Conservation (phyloP, 35 echinoderm and acorn worm species). For the Ptychodera flava region DNA sequence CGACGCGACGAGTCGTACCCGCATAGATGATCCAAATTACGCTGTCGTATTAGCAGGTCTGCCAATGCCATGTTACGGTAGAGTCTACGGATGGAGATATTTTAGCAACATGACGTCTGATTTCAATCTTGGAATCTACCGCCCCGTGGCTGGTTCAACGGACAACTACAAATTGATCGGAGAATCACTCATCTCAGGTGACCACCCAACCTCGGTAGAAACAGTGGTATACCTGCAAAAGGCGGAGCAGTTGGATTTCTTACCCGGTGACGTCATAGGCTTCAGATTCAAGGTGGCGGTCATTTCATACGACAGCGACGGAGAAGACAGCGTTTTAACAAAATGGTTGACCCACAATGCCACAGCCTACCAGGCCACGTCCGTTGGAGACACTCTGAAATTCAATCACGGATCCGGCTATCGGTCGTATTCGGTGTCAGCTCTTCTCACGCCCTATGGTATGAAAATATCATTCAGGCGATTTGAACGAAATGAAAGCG, state of each 20-base stretch:
- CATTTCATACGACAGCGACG: constrained; percentile 21
- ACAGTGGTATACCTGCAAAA: constrained; percentile 7
- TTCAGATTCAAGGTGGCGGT: constrained; percentile 50
- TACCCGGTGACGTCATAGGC: constrained; percentile 78
- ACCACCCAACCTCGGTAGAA: constrained; percentile 32
- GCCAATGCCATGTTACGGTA: constrained; percentile 70
- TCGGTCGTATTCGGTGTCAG: constrained; percentile 65
- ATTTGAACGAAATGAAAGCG: no score
- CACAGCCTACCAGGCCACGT: constrained; percentile 1
- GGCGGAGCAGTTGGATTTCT: constrained; percentile 45
- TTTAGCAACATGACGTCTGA: constrained; percentile 33
- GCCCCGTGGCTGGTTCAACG: constrained; percentile 3
- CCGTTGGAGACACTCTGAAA: constrained; percentile 36
- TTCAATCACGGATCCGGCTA: constrained; percentile 15
- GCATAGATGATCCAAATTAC: constrained; percentile 50
- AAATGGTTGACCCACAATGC: constrained; percentile 38
- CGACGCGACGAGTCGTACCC: constrained; percentile 3
- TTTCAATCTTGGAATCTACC: constrained; percentile 61
- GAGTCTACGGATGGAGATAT: constrained; percentile 43
- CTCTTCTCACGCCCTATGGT: constrained; percentile 51
- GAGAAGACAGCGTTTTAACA: constrained; percentile 22
- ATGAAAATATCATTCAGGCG: no score
- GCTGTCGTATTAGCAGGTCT: constrained; percentile 62
- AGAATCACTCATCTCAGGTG: constrained; percentile 40
- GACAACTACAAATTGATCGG: constrained; percentile 44